Percentiles rank a stretch among this genome's conserved stretches.
phyloP scores from a whole-genome alignment of 2,888 invertebrate species.

The Cremastinae sp. region DNA sequence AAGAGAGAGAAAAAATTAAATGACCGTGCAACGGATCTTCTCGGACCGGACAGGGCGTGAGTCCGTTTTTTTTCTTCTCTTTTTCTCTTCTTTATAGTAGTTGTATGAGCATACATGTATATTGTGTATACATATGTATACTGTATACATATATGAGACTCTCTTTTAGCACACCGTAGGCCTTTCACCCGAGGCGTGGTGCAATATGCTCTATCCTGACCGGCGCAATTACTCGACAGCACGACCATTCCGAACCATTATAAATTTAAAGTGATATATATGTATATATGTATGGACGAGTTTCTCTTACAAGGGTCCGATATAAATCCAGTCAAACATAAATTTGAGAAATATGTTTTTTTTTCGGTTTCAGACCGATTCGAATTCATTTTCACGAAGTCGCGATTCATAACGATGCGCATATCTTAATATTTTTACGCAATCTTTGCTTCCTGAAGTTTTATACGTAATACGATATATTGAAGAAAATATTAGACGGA shows the following conservation, averaged over 20 bases:
- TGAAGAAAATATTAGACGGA: no score
- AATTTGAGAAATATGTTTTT: not conserved
- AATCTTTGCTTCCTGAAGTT: no score
- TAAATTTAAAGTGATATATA: no score
- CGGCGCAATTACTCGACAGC: constrained; percentile 69
- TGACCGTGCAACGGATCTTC: constrained; percentile 57
- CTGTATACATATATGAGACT: constrained; percentile 41
- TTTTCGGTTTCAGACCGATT: no score
- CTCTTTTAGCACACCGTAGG: constrained; percentile 63
- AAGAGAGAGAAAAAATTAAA: constrained; percentile 53
- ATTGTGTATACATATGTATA: not conserved
- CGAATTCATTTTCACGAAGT: no score
- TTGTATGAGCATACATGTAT: not conserved
- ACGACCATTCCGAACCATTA: constrained; percentile 38
- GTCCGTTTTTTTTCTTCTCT: constrained; percentile 3
- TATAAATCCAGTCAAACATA: constrained; percentile 24
- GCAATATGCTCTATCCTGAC: constrained; percentile 70
- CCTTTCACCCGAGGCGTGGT: constrained; percentile 75
- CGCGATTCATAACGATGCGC: no score
- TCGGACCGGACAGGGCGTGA: constrained; percentile 46
- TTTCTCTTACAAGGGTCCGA: constrained; percentile 41
- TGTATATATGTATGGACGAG: constrained; percentile 10
- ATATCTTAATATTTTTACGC: no score
- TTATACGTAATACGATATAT: no score
- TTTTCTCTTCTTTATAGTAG: not conserved